Evolutionary conservation across 1,140 invertebrate species (phyloP).

Genomic region (Drosophila prosaltans): DNA sequence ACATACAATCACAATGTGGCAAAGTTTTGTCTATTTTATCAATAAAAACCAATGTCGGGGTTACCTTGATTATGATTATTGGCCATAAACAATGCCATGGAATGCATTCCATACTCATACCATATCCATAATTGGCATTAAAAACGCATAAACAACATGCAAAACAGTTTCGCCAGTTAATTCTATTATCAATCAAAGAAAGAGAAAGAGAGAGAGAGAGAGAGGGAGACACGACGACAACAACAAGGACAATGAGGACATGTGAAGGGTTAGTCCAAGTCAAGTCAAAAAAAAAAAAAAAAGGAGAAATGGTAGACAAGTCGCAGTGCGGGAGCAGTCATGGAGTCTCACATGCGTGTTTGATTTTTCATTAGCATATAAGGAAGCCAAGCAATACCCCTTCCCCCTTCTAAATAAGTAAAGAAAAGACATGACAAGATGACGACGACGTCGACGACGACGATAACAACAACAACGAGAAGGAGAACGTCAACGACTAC

Average conservation of each 20-base stretch:
- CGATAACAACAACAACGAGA: conserved; percentile 47
- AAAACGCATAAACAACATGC: conserved; percentile 72
- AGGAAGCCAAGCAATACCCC: conserved; percentile 14
- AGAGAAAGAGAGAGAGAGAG: neutral
- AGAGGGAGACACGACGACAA: conserved; percentile 8
- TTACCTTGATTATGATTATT: conserved; percentile 65
- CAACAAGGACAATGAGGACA: conserved; percentile 16
- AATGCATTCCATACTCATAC: conserved; percentile 10
- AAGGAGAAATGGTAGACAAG: neutral
- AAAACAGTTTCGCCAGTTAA: conserved; percentile 68
- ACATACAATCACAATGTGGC: conserved; percentile 17
- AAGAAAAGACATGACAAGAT: conserved; percentile 64
- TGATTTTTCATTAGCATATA: conserved; percentile 80
- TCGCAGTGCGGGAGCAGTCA: neutral
- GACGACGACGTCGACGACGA: conserved; percentile 40
- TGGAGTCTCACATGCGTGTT: conserved; percentile 57
- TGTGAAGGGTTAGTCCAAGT: conserved; percentile 18
- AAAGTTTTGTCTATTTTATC: conserved; percentile 68
- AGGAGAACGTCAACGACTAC: conserved; percentile 43
- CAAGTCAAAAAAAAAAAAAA: neutral
- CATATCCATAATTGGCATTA: conserved; percentile 70
- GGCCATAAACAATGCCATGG: conserved; percentile 66
- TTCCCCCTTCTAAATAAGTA: neutral
- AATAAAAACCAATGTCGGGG: conserved; percentile 46
- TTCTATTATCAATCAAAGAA: conserved; percentile 78